A percentile compares a stretch with the other conserved stretches of the same genome.
Evolutionary conservation across 2,888 invertebrate genomes (phyloP).

Genomic region (Protodeltote pygarga): DNA sequence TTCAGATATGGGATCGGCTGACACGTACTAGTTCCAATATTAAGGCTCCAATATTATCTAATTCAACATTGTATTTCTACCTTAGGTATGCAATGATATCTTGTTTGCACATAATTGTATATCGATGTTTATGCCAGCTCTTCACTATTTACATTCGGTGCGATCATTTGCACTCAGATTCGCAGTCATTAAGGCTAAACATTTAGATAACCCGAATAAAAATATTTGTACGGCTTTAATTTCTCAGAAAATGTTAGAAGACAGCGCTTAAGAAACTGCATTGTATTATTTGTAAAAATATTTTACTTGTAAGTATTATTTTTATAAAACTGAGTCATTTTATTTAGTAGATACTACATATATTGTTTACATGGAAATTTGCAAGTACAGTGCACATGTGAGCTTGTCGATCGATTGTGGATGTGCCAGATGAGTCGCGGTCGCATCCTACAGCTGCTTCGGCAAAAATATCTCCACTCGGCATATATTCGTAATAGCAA

Average conservation of each 20-base stretch:
- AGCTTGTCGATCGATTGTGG: conserved; percentile 48
- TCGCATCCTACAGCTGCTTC: conserved; percentile 73
- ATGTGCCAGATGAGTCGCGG: conserved; percentile 67
- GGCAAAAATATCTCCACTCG: conserved; percentile 75
- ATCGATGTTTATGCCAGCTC: conserved; percentile 22
- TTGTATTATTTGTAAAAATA: too few relatives aligned
- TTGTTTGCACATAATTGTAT: background rate
- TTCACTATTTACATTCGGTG: conserved; percentile 35
- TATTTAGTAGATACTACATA: conserved; percentile 16
- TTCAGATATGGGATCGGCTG: too few relatives aligned
- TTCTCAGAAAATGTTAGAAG: conserved; percentile 19
- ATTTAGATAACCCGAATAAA: conserved; percentile 37
- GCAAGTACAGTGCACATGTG: conserved; percentile 41
- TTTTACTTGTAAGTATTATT: too few relatives aligned
- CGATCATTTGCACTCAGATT: conserved; percentile 29
- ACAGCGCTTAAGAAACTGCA: conserved; percentile 2
- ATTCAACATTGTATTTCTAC: too few relatives aligned
- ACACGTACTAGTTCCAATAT: too few relatives aligned
- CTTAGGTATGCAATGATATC: conserved; percentile 6
- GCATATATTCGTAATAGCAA: conserved; percentile 66
- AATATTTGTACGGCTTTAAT: conserved; percentile 19
- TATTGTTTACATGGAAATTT: conserved; percentile 49
- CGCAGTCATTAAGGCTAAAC: conserved; percentile 33
- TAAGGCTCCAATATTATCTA: too few relatives aligned
- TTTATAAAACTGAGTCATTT: conserved; percentile 2